A percentile compares a stretch with the other conserved stretches of the same genome.
These are phyloP conservation scores for Andricus quercusramuli DNA, from an alignment of 2,888 invertebrate genomes.

Conservation along the genomic window DNA sequence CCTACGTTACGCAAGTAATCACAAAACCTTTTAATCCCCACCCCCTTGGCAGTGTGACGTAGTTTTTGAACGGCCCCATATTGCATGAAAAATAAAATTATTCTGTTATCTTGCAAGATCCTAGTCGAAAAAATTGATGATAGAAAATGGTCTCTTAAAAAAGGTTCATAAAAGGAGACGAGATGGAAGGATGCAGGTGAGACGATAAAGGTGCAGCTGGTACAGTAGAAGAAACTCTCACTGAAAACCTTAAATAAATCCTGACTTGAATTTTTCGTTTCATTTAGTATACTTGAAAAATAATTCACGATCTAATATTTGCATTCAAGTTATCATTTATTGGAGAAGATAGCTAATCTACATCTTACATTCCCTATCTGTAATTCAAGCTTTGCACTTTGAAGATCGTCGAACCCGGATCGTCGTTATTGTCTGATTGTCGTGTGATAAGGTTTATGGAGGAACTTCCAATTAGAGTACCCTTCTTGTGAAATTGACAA, in stretches of 20 bases:
- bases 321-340: no score
- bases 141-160: neutral
- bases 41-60: no score
- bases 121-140: no score
- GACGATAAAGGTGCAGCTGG: neutral
- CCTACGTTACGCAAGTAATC: no score
- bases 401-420: constrained; percentile 17
- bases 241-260: neutral
- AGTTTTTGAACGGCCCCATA: no score
- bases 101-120: no score
- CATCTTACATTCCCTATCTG: neutral
- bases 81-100: no score
- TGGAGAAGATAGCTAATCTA: neutral
- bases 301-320: no score
- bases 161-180: neutral
- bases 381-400: constrained; percentile 12
- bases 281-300: no score
- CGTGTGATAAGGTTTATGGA: constrained; percentile 23
- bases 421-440: constrained; percentile 22
- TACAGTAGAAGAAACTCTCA: neutral
- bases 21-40: no score
- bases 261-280: neutral
- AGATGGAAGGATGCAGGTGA: neutral
- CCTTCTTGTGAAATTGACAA: constrained; percentile 14
- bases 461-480: constrained; percentile 12